Percentiles rank a stretch among this genome's conserved stretches.
Evolutionary conservation across 1,140 invertebrate species (phyloP).

Genomic region (Caenorhabditis briggsae): DNA sequence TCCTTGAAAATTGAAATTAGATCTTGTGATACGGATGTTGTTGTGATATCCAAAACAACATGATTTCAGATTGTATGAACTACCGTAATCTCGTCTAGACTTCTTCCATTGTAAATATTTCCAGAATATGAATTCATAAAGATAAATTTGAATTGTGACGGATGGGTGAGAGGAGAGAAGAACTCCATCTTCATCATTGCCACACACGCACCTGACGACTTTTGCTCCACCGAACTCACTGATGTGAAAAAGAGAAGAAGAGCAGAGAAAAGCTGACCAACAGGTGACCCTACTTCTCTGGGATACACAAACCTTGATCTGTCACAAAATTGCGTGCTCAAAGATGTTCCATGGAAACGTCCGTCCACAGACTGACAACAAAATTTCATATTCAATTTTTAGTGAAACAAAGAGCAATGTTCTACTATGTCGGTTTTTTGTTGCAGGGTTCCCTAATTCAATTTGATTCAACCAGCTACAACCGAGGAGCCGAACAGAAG

Average conservation of each 20-base stretch:
- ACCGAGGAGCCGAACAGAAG: not conserved
- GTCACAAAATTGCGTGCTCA: constrained; percentile 31
- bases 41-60: too few relatives aligned
- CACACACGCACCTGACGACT: constrained; percentile 19
- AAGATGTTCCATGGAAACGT: constrained; percentile 16
- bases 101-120: not conserved
- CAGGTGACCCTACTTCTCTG: constrained; percentile 18
- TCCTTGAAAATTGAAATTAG: not conserved
- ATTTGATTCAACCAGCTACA: constrained; percentile 3
- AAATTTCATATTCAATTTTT: constrained; percentile 37
- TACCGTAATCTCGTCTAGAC: not conserved
- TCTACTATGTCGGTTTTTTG: not conserved
- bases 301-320: constrained; percentile 7
- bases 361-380: not conserved
- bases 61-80: not conserved
- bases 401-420: constrained; percentile 19
- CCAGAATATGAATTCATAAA: too few relatives aligned
- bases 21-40: too few relatives aligned
- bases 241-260: constrained; percentile 4
- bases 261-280: constrained; percentile 20
- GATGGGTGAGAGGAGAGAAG: not conserved
- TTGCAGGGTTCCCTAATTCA: not conserved
- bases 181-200: not conserved
- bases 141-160: not conserved
- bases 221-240: not conserved